Evolutionary conservation across 2,888 invertebrate genomes (phyloP), one percentile per base, ranked within the genome.

Genomic region (Dasypogon diadema): DNA sequence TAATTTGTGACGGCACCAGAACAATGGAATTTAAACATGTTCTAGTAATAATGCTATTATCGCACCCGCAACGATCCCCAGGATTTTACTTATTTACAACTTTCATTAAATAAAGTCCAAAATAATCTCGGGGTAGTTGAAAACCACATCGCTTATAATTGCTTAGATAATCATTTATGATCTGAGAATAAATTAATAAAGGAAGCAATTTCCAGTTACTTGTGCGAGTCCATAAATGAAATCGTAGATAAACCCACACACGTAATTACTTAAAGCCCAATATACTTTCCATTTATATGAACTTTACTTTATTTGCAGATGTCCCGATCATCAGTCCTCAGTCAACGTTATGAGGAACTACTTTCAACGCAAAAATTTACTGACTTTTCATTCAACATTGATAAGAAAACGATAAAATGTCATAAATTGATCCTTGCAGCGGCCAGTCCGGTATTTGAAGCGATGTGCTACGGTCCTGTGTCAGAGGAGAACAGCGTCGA

Each of bases 381-480:
- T 22, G 86, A 86, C 63, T 86, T 85, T 73, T 80, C 83, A 14
- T 86, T 86, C 78, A 81, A 82, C 37, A 80, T 86, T 42, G 84
- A 83, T 30, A 82, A 81, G 4, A 79, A 80, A 10, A 80, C 90
- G 18, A 85, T 95, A n/a, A 89, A 91, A 77, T 92, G 92, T 1
- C 95, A 95, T 84, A 94, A 93, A 84, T 84, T 95, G 12, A 90
- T 95, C 80, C 85, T 95, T 54, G 93, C 94, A 0, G 92, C 94
- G 89, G 92, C 94, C 0, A 95, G 95, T 81, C 95, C 95, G 0
- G 95, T 95, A 1, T 95, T 95, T 82, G 94, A 95, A 83, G 93
- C 94, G 3, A 95, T 95, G 95, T 94, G 95, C 82, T 94, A 89
- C 82, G 95, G 95, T 0, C 92, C 93, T 2, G 91, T 93, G 90